These are phyloP conservation scores for Agriopis aurantiaria DNA, from an alignment of 2,888 invertebrate genomes.

Conservation along the genomic window DNA sequence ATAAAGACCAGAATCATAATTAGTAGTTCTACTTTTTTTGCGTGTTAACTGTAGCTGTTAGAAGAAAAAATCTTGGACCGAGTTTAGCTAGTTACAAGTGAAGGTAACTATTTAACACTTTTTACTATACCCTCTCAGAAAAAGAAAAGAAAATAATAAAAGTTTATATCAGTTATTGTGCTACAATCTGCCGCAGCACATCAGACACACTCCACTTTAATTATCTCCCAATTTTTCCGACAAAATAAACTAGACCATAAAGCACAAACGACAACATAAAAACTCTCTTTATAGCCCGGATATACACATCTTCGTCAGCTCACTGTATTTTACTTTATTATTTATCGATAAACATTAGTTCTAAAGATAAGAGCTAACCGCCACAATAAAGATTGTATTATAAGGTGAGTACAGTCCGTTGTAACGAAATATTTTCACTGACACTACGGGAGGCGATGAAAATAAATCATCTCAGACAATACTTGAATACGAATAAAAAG, in stretches of 20 bases:
- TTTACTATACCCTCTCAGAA: too few species aligned
- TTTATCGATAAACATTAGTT: slow-evolving; percentile 41
- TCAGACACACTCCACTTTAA: slow-evolving; percentile 51
- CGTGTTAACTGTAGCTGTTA: too few species aligned
- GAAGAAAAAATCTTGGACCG: too few species aligned
- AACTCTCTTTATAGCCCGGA: slow-evolving; percentile 44
- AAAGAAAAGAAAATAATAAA: too few species aligned
- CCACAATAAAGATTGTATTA: slow-evolving; percentile 11
- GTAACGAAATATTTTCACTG: not conserved
- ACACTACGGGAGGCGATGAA: slow-evolving; percentile 12
- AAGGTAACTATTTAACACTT: too few species aligned
- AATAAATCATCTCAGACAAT: slow-evolving; percentile 32
- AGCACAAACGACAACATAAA: slow-evolving; percentile 54
- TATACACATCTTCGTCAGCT: slow-evolving; percentile 44
- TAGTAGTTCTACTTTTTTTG: too few species aligned
- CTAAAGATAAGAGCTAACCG: slow-evolving; percentile 12
- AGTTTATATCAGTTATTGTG: not conserved
- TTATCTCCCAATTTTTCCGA: slow-evolving; percentile 47
- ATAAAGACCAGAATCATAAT: too few species aligned
- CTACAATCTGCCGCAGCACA: slow-evolving; percentile 23
- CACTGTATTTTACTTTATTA: slow-evolving; percentile 40
- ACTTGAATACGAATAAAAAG: slow-evolving; percentile 26
- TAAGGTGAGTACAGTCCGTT: slow-evolving; percentile 4
- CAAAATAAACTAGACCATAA: slow-evolving; percentile 53
- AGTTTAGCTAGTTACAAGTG: too few species aligned